Base-by-base conservation (phyloP, 2,888 invertebrate genomes). In the Erebia epiphron region DNA sequence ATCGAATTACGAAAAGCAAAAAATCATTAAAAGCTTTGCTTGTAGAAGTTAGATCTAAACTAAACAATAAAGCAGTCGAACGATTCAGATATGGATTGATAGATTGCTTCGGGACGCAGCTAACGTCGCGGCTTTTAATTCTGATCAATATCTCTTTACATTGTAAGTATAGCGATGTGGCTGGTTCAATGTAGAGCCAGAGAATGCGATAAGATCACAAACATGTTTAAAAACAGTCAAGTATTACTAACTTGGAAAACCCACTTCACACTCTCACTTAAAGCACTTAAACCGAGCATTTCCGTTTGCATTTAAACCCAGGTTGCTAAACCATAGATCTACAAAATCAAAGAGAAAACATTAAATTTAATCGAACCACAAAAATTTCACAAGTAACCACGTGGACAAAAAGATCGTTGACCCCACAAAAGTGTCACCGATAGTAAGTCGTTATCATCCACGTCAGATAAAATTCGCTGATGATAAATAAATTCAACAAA, bases 401-500 rank as follows among this genome's bases (percentile, higher is more conserved):
- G 89, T 90, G 90, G 86, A 80, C 75, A 79, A 46, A 73, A 79
- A 80, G 90, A 84, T 80, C 90, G 81, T 85, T 86, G 90, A 92
- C 87, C 90, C 83, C 83, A 79, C 78, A 78, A 81, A 82, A 82
- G 80, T 86, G 81, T 83, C 85, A 82, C 81, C 86, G 87, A 87
- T 89, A 89, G 81, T 80, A 67, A 80, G 80, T 83, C 80, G 81
- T 83, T 88, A 89, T 88, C 87, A 82, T 86, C 82, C 79, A 78
- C 76, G 74, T 74, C 78, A 83, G 90, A 90, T 89, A 90, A 87
- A 82, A 78, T 85, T 83, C 75, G 80, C 77, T 78, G 76, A 75
- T 76, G 88, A 89, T 90, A 88, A 88, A 80, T 76, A 78, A 77
- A 77, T 78, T 74, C 76, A 79, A 79, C 79, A 81, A 77, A 78